These are phyloP conservation scores for Thecophora atra DNA, from an alignment of 2,888 invertebrate genomes.

Conservation along the genomic window DNA sequence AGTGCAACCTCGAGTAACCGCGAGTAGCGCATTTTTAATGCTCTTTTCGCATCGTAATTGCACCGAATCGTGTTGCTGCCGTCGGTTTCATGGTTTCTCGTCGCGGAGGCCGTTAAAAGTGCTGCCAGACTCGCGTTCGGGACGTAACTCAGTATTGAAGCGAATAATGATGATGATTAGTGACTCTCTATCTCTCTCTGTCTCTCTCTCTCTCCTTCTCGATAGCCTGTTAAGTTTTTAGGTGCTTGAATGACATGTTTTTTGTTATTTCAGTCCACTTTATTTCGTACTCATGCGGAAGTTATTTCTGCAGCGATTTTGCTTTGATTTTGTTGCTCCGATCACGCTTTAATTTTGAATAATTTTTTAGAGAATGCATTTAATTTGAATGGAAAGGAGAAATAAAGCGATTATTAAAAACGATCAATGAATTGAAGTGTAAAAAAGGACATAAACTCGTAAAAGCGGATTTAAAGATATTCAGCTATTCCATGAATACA, in stretches of 20 bases:
- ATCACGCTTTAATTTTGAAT: background rate
- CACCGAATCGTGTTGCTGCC: slow-evolving; percentile 39
- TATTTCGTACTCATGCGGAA: background rate
- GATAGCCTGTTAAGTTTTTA: background rate
- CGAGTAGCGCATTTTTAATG: background rate
- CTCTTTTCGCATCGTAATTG: slow-evolving; percentile 38
- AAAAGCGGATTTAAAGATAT: background rate
- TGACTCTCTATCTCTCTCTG: background rate
- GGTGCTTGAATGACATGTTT: background rate
- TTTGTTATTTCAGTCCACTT: background rate
- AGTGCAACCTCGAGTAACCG: background rate
- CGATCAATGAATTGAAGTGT: background rate
- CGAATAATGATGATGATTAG: background rate
- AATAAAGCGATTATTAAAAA: background rate
- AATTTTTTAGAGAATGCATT: background rate
- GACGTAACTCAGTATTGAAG: slow-evolving; percentile 15
- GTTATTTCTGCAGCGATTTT: background rate
- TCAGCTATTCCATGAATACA: background rate
- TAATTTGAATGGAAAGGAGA: background rate
- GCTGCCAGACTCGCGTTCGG: background rate
- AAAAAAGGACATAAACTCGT: background rate
- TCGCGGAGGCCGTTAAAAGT: background rate
- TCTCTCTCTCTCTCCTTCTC: background rate
- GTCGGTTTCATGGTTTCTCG: background rate
- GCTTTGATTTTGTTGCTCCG: background rate